Base-by-base conservation (phyloP, 2,797 vertebrate species). In the Myioborus melanocephalus region DNA sequence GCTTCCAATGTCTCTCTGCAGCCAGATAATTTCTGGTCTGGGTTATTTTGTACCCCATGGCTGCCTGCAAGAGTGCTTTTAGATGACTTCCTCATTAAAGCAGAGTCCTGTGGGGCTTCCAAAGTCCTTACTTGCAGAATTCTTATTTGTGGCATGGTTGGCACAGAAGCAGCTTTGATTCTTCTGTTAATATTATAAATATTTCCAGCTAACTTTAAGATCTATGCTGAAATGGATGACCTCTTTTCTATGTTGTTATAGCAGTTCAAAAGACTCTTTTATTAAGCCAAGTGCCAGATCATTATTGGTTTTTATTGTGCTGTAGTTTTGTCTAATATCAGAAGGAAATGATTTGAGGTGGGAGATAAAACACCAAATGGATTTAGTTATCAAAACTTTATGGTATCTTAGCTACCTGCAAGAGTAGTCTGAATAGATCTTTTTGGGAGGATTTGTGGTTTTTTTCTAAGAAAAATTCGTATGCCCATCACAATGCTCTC, bases 181-280 rank as follows among this genome's bases (percentile, higher is more conserved):
- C 72, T 76, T 89, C 95, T 94, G 83, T 77, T 93, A 79, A 60
- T 55, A 55, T 85, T 91, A 93, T 76, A 89, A 93, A 95, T 86
- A 94, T 85, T 95, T 97, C 89, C 35, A 96, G 83, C 83, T 96
- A 94, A 95, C 56, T 95, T 96, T 84, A 96, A 96, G 96, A 88
- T 80, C 89, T 83, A 27, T 49, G 60, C 60, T 93, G 89, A 87
- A 94, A 95, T 50, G 56, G 41, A n/a, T 92, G 85, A 90, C 81
- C 89, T 90, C 73, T 83, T 95, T 92, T 91, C 80, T 90, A 4
- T 56, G 64, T 68, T 91, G 88, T 71, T 94, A 93, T 5, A 47
- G 70, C 47, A 93, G 95, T 90, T 97, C 57, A 97, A 94, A 97
- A 87, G 41, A 75, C 53, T 81, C 79, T 94, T 88, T 84, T 87